Base-by-base conservation (phyloP, 1,140 invertebrate genomes). In the Drosophila suzukii region DNA sequence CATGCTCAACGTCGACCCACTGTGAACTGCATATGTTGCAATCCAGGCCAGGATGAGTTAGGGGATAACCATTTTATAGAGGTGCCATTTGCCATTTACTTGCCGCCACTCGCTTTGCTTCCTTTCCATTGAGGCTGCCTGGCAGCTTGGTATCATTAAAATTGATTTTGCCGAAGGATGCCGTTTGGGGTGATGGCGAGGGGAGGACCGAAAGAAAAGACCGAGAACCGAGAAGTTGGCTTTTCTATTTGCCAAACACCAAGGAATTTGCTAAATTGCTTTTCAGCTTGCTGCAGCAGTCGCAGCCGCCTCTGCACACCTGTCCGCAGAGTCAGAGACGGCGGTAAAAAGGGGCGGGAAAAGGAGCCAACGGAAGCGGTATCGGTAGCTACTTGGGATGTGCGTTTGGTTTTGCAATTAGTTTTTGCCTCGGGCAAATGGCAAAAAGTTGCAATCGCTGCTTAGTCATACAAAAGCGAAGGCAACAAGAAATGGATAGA, bases 201-300 rank as follows among this genome's bases (percentile, higher is more conserved):
- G n/a, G 44, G 20, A 43, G n/a, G 49, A 30, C 17, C 24, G n/a
- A 47, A 43, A 49, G 47, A 27, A 44, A 41, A 51, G 51, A 39
- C 44, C 41, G 56, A 60, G 67, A 72, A 59, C 46, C 70, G 53
- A 46, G 58, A 59, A 61, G 80, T 80, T 84, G 73, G 80, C 72
- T 86, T 83, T 89, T 79, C 84, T 83, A 84, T 86, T 86, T 83
- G 84, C 61, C 80, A 78, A 88, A 89, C 73, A 86, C 58, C 83
- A 88, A 88, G 78, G 84, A 89, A 89, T 88, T 88, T 88, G 72
- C 80, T 88, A 89, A 88, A 88, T 88, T 88, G 84, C 84, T 88
- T 88, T 88, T 89, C 84, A 60, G 60, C 84, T 79, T 78, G 62
- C 61, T 63, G 58, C 61, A 53, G 11, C 15, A 56, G 32, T 47